Evolutionary conservation across 2,888 invertebrate species (phyloP), one percentile per base, ranked within the genome.

Genomic region (Ophion costatus): DNA sequence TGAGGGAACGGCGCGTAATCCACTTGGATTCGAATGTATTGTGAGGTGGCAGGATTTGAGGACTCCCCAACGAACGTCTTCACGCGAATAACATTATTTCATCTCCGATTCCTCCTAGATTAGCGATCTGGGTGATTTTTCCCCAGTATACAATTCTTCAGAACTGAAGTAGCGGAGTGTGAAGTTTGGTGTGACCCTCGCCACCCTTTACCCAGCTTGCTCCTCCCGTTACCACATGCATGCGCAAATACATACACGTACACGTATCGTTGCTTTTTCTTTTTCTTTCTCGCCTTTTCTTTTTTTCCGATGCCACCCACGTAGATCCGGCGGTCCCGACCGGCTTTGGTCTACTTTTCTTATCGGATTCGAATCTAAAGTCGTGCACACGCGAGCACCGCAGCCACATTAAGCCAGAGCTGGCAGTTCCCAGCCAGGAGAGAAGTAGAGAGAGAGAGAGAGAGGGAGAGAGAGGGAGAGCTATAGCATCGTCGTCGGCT

Each of bases 361-460:
- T 85, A 85, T 85, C 85, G 83, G 45, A 80, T 85, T 83, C 82
- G 85, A 83, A 85, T 85, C 85, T 66, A 66, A 45, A 85, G 80
- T 83, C 77, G 82, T 51, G 85, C 80, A 85, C 83, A 85, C 85
- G 83, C 80, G 80, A 83, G 71, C 69, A 84, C 81, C 45, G 51
- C 69, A 51, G 81, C 59, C 84, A 56, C 79, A 84, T 82, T 85
- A 80, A 79, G 84, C 79, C 67, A 51, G 56, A 71, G 76, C 82
- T 77, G 73, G 82, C 59, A 80, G 76, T 82, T 71, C 77, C 83
- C 80, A 77, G 76, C 76, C 42, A 42, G 20, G 57, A 66, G 66
- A 57, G 66, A 80, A 64, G 17, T 11, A 56, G 17, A 79, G n/a
- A 80, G 42, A 63, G 22, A 57, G 61, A 33, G 14, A 38, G 7